A percentile compares a stretch with the other conserved stretches of the same genome.
Conservation (phyloP, 2,797 vertebrate genomes). For the Holocentrus rufus region DNA sequence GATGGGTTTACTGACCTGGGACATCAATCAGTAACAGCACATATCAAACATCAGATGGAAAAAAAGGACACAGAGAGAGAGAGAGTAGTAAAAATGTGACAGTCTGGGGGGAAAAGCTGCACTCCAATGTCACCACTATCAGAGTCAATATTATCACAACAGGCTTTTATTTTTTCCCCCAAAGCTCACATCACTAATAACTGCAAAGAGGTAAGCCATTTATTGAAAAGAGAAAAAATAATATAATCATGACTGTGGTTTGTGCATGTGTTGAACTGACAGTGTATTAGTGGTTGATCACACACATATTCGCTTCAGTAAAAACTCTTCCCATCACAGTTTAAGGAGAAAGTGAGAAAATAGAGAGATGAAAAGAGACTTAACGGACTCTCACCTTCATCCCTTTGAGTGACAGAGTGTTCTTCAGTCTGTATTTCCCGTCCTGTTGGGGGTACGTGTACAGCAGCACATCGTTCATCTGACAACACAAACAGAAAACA, state of each 20-base stretch:
- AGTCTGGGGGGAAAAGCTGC: no score
- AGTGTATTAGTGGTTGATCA: no score
- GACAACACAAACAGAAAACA: constrained; percentile 41
- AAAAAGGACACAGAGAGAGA: background rate
- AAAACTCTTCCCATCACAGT: background rate
- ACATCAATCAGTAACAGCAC: constrained; percentile 40
- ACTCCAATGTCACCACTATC: no score
- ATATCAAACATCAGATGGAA: constrained; percentile 3
- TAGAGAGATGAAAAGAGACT: background rate
- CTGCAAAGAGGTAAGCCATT: background rate
- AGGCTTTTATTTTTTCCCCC: no score
- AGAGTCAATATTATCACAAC: no score
- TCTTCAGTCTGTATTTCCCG: constrained; percentile 94
- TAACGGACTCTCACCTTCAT: constrained; percentile 85
- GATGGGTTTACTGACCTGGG: constrained; percentile 90
- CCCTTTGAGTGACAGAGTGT: constrained; percentile 85
- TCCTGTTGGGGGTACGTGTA: constrained; percentile 97
- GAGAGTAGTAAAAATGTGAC: no score
- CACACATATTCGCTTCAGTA: no score
- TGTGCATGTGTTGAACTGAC: no score
- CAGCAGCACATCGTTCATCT: constrained; percentile 97
- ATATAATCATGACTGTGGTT: no score
- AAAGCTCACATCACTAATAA: background rate
- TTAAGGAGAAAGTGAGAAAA: background rate
- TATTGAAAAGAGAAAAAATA: background rate